Percentiles rank a stretch among this genome's conserved stretches.
These are phyloP conservation scores for Cinclus mexicanus DNA, from an alignment of 2,113 vertebrate species.

Conservation along the genomic window DNA sequence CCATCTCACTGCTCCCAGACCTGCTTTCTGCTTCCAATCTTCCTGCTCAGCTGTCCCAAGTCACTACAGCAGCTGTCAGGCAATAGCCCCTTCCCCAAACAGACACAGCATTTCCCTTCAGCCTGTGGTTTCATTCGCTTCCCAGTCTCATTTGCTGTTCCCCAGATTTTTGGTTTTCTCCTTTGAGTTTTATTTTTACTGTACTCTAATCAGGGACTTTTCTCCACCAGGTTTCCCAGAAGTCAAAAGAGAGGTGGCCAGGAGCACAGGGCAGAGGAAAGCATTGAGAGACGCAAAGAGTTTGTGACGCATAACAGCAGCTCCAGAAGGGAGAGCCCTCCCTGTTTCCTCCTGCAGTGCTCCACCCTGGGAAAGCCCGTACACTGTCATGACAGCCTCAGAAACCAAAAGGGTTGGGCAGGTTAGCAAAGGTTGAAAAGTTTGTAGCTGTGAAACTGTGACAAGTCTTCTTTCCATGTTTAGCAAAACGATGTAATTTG, in stretches of 20 bases:
- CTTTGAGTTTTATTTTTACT: neutral
- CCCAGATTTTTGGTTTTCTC: neutral
- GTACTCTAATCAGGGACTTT: neutral
- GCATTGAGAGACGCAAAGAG: neutral
- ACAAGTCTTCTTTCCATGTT: neutral
- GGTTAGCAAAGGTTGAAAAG: neutral
- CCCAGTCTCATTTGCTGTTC: neutral
- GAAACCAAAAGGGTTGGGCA: neutral
- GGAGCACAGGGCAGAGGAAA: neutral
- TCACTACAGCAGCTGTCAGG: neutral
- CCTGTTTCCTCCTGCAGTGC: neutral
- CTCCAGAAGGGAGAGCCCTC: neutral
- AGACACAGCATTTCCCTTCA: neutral
- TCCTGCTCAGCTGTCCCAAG: neutral
- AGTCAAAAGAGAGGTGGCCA: neutral
- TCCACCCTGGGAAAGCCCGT: neutral
- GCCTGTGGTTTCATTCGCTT: rapidly evolving
- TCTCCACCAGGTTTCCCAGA: neutral
- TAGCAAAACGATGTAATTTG: neutral
- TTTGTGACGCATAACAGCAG: neutral
- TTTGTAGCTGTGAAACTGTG: neutral
- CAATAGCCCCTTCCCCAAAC: neutral
- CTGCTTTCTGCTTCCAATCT: neutral
- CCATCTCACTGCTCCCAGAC: neutral
- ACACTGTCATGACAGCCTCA: neutral